Conservation (phyloP, 92 coral and sea anemone genomes). For the Zoanthus solanderi region DNA sequence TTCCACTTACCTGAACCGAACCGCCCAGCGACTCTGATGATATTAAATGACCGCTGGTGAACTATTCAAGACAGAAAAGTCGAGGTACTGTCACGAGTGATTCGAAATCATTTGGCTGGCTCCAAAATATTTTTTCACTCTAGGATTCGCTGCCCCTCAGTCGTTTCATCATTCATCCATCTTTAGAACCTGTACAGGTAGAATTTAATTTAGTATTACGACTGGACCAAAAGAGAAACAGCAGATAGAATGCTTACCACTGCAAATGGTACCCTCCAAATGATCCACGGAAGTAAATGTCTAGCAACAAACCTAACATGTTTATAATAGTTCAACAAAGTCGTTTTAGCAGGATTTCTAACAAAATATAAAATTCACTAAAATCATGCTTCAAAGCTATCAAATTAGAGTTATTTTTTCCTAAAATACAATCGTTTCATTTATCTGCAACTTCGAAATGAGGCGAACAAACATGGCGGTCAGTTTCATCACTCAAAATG, state of each 20-base stretch:
- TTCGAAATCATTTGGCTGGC: background rate
- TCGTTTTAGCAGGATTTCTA: background rate
- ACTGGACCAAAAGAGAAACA: background rate
- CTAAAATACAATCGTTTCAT: background rate
- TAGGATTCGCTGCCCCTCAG: background rate
- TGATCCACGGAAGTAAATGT: slow-evolving; percentile 32
- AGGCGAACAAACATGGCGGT: slow-evolving; percentile 46
- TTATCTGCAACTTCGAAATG: background rate
- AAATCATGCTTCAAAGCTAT: background rate
- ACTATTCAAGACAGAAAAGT: background rate
- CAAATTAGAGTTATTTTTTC: background rate
- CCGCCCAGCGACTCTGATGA: slow-evolving; percentile 26
- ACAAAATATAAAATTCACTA: background rate
- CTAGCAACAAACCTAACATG: background rate
- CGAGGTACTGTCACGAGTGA: background rate
- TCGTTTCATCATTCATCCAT: slow-evolving; percentile 24
- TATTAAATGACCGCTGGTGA: slow-evolving; percentile 2
- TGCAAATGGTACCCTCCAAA: background rate
- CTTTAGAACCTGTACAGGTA: slow-evolving; percentile 16
- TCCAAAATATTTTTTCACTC: slow-evolving; percentile 7
- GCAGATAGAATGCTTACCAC: background rate
- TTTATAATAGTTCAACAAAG: background rate
- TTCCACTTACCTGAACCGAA: slow-evolving; percentile 32
- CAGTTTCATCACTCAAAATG: slow-evolving; percentile 20
- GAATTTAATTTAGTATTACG: background rate